A percentile compares a stretch with the other conserved stretches of the same genome.
Evolutionary conservation across 2,797 vertebrate genomes (phyloP).

Genomic region (Austrolebias charrua): DNA sequence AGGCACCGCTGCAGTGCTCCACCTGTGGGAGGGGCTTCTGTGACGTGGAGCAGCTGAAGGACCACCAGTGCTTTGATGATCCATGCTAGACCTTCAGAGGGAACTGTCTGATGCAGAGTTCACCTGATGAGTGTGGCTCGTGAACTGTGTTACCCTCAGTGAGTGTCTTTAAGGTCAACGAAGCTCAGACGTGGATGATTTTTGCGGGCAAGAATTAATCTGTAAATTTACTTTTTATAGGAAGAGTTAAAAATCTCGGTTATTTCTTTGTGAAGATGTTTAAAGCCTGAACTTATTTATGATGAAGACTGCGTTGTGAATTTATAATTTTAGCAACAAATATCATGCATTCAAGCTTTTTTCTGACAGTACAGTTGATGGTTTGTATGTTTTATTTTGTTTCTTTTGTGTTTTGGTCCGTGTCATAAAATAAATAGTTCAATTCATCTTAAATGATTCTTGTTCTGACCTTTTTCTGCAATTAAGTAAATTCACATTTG

Average conservation of each 20-base stretch:
- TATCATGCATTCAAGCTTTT: conserved; percentile 36
- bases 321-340: conserved; percentile 59
- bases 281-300: conserved; percentile 67
- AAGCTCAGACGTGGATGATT: conserved; percentile 6
- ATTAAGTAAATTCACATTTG: too few relatives aligned
- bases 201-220: conserved; percentile 25
- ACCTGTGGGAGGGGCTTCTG: conserved; percentile 73
- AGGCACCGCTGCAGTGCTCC: conserved; percentile 70
- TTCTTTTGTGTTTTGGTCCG: conserved; percentile 66
- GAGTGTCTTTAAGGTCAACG: not conserved
- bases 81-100: not conserved
- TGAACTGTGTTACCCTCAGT: conserved; percentile 24
- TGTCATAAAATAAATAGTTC: conserved; percentile 62
- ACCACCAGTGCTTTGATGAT: conserved; percentile 76
- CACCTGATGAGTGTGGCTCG: conserved; percentile 34
- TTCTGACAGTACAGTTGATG: conserved; percentile 43
- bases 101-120: conserved; percentile 25
- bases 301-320: conserved; percentile 41
- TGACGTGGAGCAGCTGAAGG: conserved; percentile 79
- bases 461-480: too few relatives aligned
- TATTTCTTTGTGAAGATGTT: conserved; percentile 54
- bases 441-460: conserved; percentile 13
- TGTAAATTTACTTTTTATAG: conserved; percentile 28
- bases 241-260: conserved; percentile 25
- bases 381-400: conserved; percentile 68